Evolutionary conservation across 2,888 invertebrate genomes (phyloP).

Genomic region (Sisyra terminalis): DNA sequence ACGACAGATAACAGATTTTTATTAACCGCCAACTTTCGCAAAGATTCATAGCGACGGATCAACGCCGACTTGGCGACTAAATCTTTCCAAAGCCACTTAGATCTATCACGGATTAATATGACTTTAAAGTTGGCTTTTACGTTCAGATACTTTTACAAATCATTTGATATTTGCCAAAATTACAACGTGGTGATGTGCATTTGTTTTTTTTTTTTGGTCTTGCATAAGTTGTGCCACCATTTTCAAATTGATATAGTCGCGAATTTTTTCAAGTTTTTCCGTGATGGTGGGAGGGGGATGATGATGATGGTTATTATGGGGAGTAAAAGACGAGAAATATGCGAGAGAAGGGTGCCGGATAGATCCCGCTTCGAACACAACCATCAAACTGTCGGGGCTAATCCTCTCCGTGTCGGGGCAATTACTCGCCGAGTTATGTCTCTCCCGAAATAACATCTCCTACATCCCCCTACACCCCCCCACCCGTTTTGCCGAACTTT

Average conservation of each 20-base stretch:
- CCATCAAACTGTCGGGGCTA: slow-evolving; percentile 12
- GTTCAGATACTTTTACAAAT: slow-evolving; percentile 5
- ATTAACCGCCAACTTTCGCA: background rate
- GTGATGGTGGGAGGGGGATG: too few relatives aligned
- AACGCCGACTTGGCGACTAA: slow-evolving; percentile 7
- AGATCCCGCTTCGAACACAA: slow-evolving; percentile 9
- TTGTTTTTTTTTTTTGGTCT: too few relatives aligned
- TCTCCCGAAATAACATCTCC: slow-evolving; percentile 9
- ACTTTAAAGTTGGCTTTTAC: slow-evolving; percentile 7
- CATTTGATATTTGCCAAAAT: background rate
- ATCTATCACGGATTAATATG: slow-evolving; percentile 8
- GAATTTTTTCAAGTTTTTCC: too few relatives aligned
- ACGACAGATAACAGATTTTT: background rate
- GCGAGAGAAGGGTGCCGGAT: slow-evolving; percentile 1
- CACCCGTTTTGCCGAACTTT: too few relatives aligned
- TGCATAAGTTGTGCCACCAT: too few relatives aligned
- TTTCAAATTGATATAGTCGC: too few relatives aligned
- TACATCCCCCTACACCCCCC: too few relatives aligned
- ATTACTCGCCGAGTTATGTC: slow-evolving; percentile 11
- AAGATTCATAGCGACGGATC: slow-evolving; percentile 4
- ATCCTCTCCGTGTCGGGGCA: slow-evolving; percentile 12
- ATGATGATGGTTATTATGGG: too few relatives aligned
- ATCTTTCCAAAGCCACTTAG: slow-evolving; percentile 6
- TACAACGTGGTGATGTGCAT: too few relatives aligned
- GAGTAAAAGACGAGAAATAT: too few relatives aligned